Evolutionary conservation across 1,140 invertebrate genomes (phyloP), one percentile per base, ranked within the genome.

Genomic region (Cydia fagiglandana): DNA sequence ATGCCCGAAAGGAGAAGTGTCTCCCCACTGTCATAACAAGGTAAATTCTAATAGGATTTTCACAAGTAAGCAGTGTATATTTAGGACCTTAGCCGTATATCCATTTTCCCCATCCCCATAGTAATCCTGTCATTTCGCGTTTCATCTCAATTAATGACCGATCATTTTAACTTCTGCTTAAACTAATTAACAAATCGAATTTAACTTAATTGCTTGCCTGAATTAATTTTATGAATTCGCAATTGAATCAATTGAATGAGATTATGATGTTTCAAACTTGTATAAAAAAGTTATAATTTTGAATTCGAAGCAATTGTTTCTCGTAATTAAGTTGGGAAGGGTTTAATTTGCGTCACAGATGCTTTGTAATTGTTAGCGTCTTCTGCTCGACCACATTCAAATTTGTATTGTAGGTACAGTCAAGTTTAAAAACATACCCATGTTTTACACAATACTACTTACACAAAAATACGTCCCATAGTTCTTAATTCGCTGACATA

Each of bases 181-280:
- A 61, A 61, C 24, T 20, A 20, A 61, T 61, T 24, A 61, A 10
- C 20, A 61, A 10, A 12, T 24, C 20, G 20, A 61, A 61, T 61
- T 61, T 4, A 56, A 56, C n/a, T 56, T 56, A 56, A 56, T 56
- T 56, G 6, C 17, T 56, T 56, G 53, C 53, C 15, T n/a, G n/a
- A 56, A 56, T 56, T 56, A 17, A 56, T 56, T 56, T 56, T 12
- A 47, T 15, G 45, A 47, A 47, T 47, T 47, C 13, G 1, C 45
- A 47, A 47, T 47, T 47, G 12, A 47, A 47, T 15, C 45, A 47
- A 47, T 47, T 47, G 12, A 47, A 47, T 15, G 53, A 56, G 15
- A 56, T 56, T 56, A 17, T 56, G 53, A 56, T 56, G 53, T 56
- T 20, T 56, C 53, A 56, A 56, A 56, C n/a, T 56, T 17, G 53